A percentile compares a stretch with the other conserved stretches of the same genome.
phyloP scores from a whole-genome alignment of 2,113 vertebrate species.

The Hucho hucho region DNA sequence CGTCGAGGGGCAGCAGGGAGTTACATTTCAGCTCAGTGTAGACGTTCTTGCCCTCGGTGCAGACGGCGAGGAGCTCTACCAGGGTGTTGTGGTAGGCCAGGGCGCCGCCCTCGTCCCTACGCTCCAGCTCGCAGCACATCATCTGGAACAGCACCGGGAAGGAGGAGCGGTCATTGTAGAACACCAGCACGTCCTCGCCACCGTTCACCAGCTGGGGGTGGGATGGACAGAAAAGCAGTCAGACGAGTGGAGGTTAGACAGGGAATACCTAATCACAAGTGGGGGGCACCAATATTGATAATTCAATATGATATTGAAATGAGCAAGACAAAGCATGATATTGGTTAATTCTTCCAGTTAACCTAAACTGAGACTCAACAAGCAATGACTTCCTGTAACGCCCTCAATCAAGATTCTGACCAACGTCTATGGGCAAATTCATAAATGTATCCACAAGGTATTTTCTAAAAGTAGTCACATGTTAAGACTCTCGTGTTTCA shows the following conservation, averaged over 20 bases:
- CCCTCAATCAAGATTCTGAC: too few species aligned
- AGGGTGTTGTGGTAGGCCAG: slow-evolving; percentile 95
- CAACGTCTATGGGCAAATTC: too few species aligned
- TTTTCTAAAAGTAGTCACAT: too few species aligned
- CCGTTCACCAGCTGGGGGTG: slow-evolving; percentile 85
- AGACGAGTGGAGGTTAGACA: neutral
- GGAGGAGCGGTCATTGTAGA: slow-evolving; percentile 97
- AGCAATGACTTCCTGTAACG: too few species aligned
- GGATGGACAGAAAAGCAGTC: neutral
- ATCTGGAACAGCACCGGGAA: slow-evolving; percentile 90
- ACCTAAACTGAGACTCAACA: too few species aligned
- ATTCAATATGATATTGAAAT: too few species aligned
- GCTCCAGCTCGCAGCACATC: slow-evolving; percentile 90
- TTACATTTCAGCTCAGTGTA: slow-evolving; percentile 99
- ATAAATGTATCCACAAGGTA: too few species aligned
- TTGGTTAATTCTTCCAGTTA: too few species aligned
- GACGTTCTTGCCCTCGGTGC: slow-evolving; percentile 97
- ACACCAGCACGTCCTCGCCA: slow-evolving; percentile 94
- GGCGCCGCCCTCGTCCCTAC: slow-evolving; percentile 84
- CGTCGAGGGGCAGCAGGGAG: slow-evolving; percentile 93
- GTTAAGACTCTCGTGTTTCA: too few species aligned
- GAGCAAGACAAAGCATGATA: too few species aligned
- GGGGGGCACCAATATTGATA: too few species aligned
- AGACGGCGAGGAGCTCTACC: slow-evolving; percentile 93
- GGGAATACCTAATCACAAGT: neutral